phyloP scores from a whole-genome alignment of 2,113 vertebrate species.

The Mormyrus lacerda region DNA sequence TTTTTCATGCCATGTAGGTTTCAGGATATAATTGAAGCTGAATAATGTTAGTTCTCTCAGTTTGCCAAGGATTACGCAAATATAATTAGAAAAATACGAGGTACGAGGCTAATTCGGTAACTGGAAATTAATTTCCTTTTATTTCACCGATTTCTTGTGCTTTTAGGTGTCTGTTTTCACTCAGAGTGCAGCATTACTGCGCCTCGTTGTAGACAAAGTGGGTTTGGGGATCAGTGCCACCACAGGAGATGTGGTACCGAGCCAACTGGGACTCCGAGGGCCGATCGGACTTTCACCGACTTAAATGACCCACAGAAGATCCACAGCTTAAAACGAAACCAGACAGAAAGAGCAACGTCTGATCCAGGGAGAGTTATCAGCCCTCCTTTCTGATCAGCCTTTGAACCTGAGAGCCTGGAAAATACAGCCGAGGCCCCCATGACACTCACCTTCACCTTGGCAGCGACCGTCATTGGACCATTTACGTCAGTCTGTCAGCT shows the following conservation, averaged over 20 bases:
- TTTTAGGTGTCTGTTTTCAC: background rate
- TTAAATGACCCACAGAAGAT: background rate
- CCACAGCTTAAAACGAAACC: background rate
- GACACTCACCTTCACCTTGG: background rate
- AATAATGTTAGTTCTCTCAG: background rate
- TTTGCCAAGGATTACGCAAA: background rate
- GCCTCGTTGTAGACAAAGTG: background rate
- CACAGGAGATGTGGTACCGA: background rate
- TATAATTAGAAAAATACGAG: background rate
- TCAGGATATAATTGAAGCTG: background rate
- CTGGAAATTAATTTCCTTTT: background rate
- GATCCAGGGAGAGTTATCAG: background rate
- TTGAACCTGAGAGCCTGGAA: background rate
- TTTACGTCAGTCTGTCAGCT: background rate
- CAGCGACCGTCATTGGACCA: background rate
- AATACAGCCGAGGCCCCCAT: background rate
- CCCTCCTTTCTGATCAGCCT: background rate
- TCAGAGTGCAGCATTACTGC: background rate
- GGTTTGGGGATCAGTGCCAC: background rate
- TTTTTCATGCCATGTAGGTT: background rate
- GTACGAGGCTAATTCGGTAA: background rate
- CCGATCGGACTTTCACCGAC: background rate
- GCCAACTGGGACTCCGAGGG: background rate
- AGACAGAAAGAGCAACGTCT: background rate
- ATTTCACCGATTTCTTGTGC: background rate